phyloP scores from a whole-genome alignment of 1,140 invertebrate species.

The Drosophila teissieri region DNA sequence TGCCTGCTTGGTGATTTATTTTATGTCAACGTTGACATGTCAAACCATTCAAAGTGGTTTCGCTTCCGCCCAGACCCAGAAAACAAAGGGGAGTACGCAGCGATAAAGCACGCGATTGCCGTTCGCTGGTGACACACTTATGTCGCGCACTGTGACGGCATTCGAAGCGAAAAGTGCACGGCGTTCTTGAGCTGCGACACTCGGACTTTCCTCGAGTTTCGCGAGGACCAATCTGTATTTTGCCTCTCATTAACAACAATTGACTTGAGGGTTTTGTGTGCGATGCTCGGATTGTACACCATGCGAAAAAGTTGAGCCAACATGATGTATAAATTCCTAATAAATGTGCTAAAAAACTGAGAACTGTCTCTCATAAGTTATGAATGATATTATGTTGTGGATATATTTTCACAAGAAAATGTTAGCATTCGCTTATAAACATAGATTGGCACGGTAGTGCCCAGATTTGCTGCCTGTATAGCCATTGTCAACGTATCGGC shows the following conservation, averaged over 20 bases:
- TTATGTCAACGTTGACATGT: conserved; percentile 84
- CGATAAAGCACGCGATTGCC: conserved; percentile 80
- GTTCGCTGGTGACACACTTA: conserved; percentile 46
- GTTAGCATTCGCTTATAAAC: too few species aligned
- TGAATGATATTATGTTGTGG: too few species aligned
- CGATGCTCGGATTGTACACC: neutral
- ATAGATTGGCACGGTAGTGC: too few species aligned
- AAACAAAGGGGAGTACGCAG: conserved; percentile 47
- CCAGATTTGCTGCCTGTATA: conserved; percentile 7
- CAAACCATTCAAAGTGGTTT: conserved; percentile 84
- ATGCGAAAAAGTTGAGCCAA: neutral
- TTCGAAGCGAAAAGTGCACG: conserved; percentile 9
- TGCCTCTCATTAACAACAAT: conserved; percentile 68
- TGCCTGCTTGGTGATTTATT: conserved; percentile 78
- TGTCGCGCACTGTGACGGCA: conserved; percentile 46
- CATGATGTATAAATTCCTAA: neutral
- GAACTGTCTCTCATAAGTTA: neutral
- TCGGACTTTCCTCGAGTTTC: neutral
- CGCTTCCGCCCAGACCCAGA: conserved; percentile 65
- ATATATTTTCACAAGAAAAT: too few species aligned
- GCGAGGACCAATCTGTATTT: conserved; percentile 27
- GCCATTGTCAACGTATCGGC: conserved; percentile 32
- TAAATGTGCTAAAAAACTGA: neutral
- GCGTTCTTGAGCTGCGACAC: neutral
- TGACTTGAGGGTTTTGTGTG: conserved; percentile 47